phyloP scores from a whole-genome alignment of 2,797 vertebrate genomes.

The Coracias cyanogaster region DNA sequence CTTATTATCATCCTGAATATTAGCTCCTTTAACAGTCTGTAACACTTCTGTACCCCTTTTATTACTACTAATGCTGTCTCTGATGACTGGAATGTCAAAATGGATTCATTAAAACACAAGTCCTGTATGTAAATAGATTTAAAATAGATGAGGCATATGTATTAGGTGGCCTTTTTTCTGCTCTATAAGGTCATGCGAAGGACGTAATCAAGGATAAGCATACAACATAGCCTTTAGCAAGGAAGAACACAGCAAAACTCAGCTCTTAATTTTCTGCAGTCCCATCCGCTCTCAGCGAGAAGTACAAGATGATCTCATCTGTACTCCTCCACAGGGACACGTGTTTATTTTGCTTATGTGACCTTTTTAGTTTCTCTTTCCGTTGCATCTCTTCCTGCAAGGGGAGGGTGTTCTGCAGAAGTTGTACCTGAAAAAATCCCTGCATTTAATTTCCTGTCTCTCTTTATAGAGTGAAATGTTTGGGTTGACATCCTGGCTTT shows the following conservation, averaged over 20 bases:
- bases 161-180: neutral
- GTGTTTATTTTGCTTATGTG: neutral
- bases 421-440: neutral
- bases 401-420: neutral
- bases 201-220: neutral
- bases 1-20: neutral
- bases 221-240: neutral
- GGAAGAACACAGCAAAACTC: neutral
- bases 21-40: neutral
- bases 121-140: neutral
- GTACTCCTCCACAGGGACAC: neutral
- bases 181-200: neutral
- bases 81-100: neutral
- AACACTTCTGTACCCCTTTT: neutral
- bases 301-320: neutral
- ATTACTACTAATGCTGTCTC: neutral
- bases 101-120: neutral
- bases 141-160: neutral
- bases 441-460: neutral
- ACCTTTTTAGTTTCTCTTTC: neutral
- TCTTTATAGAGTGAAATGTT: neutral
- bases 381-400: neutral
- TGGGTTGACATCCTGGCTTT: neutral
- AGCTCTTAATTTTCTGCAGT: neutral
- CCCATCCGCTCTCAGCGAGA: accelerated